Evolutionary conservation across 2,113 vertebrate species (phyloP).

Genomic region (Lutjanus erythropterus): DNA sequence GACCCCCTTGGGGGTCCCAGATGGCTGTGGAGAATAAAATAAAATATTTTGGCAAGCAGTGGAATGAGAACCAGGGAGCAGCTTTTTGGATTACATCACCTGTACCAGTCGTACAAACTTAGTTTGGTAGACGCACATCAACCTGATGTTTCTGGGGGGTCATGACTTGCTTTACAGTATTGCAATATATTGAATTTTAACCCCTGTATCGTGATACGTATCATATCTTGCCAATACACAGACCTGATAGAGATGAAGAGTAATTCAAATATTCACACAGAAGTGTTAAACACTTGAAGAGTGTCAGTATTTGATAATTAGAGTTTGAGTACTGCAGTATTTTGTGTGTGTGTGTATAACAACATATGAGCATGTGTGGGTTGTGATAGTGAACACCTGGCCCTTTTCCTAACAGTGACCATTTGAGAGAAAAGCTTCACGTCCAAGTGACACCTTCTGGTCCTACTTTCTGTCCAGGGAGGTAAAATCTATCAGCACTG

Average conservation of each 20-base stretch:
- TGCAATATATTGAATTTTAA: no score
- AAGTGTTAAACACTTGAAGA: neutral
- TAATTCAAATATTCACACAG: constrained; percentile 4
- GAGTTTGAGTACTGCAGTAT: neutral
- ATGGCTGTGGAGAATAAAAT: no score
- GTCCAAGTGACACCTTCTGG: constrained; percentile 43
- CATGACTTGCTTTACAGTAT: no score
- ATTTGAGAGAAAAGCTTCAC: constrained; percentile 43
- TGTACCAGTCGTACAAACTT: no score
- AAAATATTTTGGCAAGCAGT: no score
- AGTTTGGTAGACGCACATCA: no score
- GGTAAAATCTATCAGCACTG: constrained; percentile 78
- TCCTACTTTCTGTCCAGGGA: constrained; percentile 64
- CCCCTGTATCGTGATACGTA: no score
- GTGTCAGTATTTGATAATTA: constrained; percentile 20
- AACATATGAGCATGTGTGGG: constrained; percentile 1
- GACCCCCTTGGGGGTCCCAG: no score
- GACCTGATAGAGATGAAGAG: constrained; percentile 6
- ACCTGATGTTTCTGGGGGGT: no score
- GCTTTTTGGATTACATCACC: no score
- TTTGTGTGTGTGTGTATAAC: neutral
- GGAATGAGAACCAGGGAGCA: no score
- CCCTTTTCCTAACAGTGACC: constrained; percentile 9
- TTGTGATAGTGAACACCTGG: constrained; percentile 22
- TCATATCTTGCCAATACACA: no score